phyloP scores from a whole-genome alignment of 2,888 invertebrate species.

The Clanis bilineata region DNA sequence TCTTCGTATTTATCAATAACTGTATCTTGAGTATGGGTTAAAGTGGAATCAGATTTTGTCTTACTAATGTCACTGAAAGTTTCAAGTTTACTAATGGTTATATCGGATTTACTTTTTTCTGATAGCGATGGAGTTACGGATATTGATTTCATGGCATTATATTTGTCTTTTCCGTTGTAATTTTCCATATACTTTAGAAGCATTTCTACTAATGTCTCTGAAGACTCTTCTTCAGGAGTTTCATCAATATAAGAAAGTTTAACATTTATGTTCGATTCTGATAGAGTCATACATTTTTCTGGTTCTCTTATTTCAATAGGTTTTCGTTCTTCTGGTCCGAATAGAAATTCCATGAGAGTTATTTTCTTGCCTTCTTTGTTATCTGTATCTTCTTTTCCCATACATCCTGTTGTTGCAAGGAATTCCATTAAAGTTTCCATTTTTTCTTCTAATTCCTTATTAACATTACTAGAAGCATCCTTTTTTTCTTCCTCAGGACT shows the following conservation, averaged over 20 bases:
- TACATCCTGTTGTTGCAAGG: conserved; percentile 69
- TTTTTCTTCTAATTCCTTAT: conserved; percentile 71
- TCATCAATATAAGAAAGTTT: conserved; percentile 73
- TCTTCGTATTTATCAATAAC: conserved; percentile 65
- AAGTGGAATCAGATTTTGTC: conserved; percentile 74
- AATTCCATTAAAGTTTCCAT: conserved; percentile 79
- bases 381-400: conserved; percentile 52
- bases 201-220: conserved; percentile 71
- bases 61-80: conserved; percentile 73
- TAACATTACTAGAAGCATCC: conserved; percentile 55
- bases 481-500: conserved; percentile 60
- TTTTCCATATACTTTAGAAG: conserved; percentile 75
- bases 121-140: conserved; percentile 66
- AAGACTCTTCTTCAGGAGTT: conserved; percentile 67
- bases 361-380: conserved; percentile 69
- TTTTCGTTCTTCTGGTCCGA: conserved; percentile 64
- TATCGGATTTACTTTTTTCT: conserved; percentile 74
- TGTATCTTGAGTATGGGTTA: conserved; percentile 73
- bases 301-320: conserved; percentile 57
- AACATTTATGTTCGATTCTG: conserved; percentile 66
- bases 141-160: conserved; percentile 46
- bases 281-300: conserved; percentile 54
- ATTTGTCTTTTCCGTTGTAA: conserved; percentile 57
- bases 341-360: conserved; percentile 75
- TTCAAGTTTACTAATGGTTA: conserved; percentile 71